Evolutionary conservation across 2,797 vertebrate species (phyloP).

Genomic region (Enteromius argenteus): DNA sequence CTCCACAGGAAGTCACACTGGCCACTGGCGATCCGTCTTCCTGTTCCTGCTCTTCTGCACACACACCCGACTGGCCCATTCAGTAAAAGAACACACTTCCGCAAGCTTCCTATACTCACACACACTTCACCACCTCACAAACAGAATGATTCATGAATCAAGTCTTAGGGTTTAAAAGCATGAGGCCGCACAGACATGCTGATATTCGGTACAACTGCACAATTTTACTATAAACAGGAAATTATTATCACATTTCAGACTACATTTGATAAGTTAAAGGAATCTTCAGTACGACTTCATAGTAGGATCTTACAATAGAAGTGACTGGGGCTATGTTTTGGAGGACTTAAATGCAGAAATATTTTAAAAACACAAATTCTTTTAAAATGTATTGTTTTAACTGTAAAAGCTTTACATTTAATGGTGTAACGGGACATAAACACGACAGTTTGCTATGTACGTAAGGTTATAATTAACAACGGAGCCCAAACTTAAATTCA

Average conservation of each 20-base stretch:
- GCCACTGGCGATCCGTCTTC: slow-evolving; percentile 81
- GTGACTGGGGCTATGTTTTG: not conserved
- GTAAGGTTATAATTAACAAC: too few relatives aligned
- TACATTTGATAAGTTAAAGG: not conserved
- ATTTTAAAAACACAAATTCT: not conserved
- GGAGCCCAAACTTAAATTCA: too few relatives aligned
- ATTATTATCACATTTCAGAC: not conserved
- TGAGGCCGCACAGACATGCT: not conserved
- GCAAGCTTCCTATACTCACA: slow-evolving; percentile 48
- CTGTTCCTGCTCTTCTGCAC: slow-evolving; percentile 70
- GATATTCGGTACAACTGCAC: not conserved
- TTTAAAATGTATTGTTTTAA: too few relatives aligned
- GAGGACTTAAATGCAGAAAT: not conserved
- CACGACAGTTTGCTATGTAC: too few relatives aligned
- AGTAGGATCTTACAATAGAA: not conserved
- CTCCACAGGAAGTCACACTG: slow-evolving; percentile 78
- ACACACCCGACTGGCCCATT: slow-evolving; percentile 46
- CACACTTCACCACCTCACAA: slow-evolving; percentile 45
- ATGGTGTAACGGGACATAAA: too few relatives aligned
- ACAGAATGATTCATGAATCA: slow-evolving; percentile 34
- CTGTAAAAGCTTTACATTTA: too few relatives aligned
- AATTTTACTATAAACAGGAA: not conserved
- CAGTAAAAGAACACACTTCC: slow-evolving; percentile 47
- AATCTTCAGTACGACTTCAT: not conserved
- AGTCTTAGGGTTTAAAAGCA: not conserved